Evolutionary conservation across 2,888 invertebrate genomes (phyloP).

Genomic region (Drosophila suboccidentalis): DNA sequence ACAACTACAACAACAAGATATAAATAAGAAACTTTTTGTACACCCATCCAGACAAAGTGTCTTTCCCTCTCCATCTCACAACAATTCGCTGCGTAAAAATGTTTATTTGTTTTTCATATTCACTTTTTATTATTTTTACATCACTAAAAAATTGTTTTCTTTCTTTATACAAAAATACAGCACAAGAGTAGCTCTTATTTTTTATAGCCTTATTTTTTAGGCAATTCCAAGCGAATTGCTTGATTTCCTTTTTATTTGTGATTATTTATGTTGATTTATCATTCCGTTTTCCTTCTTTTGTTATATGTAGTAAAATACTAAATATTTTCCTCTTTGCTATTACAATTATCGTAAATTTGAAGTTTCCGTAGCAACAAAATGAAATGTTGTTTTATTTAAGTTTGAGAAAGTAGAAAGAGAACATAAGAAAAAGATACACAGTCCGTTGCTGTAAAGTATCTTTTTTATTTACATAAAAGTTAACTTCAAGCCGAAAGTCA

Average conservation of each 20-base stretch:
- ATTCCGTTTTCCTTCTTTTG: neutral
- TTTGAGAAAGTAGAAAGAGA: constrained; percentile 34
- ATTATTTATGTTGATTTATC: constrained; percentile 46
- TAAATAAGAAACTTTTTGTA: constrained; percentile 46
- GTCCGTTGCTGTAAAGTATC: neutral
- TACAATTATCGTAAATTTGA: constrained; percentile 53
- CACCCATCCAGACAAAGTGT: constrained; percentile 38
- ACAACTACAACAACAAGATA: constrained; percentile 11
- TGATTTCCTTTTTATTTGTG: constrained; percentile 74
- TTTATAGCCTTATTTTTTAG: constrained; percentile 27
- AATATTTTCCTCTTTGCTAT: constrained; percentile 24
- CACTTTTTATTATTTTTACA: constrained; percentile 68
- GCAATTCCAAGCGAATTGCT: constrained; percentile 64
- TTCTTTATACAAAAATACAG: constrained; percentile 22
- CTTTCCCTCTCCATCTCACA: neutral
- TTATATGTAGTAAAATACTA: constrained; percentile 26
- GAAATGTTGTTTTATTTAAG: neutral
- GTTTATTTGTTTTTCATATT: constrained; percentile 73
- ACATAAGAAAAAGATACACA: neutral
- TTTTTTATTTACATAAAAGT: constrained; percentile 36
- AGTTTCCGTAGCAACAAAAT: constrained; percentile 19
- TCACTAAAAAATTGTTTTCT: constrained; percentile 49
- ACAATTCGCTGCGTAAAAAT: constrained; percentile 17
- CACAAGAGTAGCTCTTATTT: constrained; percentile 37
- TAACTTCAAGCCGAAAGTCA: constrained; percentile 28